Conservation (phyloP, 2,113 vertebrate species). For the Cyphomyrus plagiostoma region DNA sequence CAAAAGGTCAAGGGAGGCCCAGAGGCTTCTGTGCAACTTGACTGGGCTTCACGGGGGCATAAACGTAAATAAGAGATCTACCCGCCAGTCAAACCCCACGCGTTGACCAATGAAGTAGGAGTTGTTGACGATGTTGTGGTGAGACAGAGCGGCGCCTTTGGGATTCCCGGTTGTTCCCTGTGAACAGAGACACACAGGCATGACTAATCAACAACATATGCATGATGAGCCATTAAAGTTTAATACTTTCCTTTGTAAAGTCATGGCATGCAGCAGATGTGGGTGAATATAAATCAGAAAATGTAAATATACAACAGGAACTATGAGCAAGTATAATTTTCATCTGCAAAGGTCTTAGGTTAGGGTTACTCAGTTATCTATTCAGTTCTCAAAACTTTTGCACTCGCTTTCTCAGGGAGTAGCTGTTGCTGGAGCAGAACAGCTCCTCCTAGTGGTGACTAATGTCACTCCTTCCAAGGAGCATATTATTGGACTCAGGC, state of each 20-base stretch:
- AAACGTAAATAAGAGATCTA: constrained; percentile 43
- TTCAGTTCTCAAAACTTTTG: background rate
- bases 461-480: background rate
- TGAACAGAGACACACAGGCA: constrained; percentile 19
- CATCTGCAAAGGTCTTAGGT: background rate
- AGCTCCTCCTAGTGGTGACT: too few relatives aligned
- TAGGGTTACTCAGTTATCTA: background rate
- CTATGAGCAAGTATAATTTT: background rate
- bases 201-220: background rate
- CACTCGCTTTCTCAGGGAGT: background rate
- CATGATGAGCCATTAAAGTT: background rate
- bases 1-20: background rate
- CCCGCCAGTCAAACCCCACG: constrained; percentile 58
- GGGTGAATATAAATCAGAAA: background rate
- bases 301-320: background rate
- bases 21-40: background rate
- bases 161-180: constrained; percentile 85
- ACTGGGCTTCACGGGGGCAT: background rate
- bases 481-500: too few relatives aligned
- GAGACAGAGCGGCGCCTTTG: constrained; percentile 84
- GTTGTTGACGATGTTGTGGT: constrained; percentile 90
- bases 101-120: constrained; percentile 62
- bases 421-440: background rate
- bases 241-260: background rate
- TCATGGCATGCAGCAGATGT: background rate